Conservation (phyloP, 2,888 invertebrate species). For the Agelastica alni region DNA sequence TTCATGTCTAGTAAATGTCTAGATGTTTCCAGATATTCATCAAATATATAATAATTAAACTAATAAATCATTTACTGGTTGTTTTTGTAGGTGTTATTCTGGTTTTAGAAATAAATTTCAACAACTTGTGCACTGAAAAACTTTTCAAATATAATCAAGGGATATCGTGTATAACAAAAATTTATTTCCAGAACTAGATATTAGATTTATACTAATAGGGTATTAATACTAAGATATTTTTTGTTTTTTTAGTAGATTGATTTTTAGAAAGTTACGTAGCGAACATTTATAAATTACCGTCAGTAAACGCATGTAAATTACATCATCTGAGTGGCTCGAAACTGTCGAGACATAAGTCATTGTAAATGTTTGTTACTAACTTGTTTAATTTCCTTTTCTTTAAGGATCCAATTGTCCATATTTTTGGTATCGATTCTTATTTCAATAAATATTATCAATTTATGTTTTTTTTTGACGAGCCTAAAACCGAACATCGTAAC, state of each 20-base stretch:
- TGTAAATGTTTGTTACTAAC: constrained; percentile 30
- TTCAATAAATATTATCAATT: constrained; percentile 21
- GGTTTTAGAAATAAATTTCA: constrained; percentile 17
- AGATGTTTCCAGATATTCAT: constrained; percentile 12
- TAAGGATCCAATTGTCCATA: constrained; percentile 28
- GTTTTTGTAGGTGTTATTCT: constrained; percentile 19
- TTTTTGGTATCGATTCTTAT: constrained; percentile 13
- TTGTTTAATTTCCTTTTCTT: constrained; percentile 25
- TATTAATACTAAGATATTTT: constrained; percentile 29
- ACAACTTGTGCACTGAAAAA: background rate
- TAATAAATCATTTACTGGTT: constrained; percentile 16
- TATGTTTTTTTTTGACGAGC: too few species aligned
- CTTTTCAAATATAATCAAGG: background rate
- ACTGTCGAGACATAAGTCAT: constrained; percentile 7
- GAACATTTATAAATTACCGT: constrained; percentile 22
- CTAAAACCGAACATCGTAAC: too few species aligned
- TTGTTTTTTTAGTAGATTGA: constrained; percentile 29
- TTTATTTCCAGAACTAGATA: constrained; percentile 16
- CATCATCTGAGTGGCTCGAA: constrained; percentile 9
- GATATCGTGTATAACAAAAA: background rate
- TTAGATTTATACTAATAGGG: constrained; percentile 25
- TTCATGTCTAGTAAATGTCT: constrained; percentile 10
- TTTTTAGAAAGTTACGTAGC: constrained; percentile 25
- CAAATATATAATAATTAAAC: constrained; percentile 9
- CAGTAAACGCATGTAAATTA: constrained; percentile 1